Evolutionary conservation across 2,888 invertebrate species (phyloP), one percentile per base, ranked within the genome.

Genomic region (Apodemia mormo): DNA sequence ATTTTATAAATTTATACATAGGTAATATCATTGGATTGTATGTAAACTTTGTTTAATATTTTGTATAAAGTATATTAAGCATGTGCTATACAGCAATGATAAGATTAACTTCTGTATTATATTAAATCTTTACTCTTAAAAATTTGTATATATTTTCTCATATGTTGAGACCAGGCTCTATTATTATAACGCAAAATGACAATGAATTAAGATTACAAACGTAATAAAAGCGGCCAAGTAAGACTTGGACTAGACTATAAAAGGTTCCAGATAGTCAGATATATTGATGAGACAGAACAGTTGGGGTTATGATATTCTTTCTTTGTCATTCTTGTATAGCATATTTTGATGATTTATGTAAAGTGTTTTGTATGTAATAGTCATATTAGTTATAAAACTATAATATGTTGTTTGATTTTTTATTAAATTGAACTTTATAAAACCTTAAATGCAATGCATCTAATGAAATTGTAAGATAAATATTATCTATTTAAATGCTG

Each of bases 361-460:
- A 74, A 84, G 80, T 89, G 87, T 88, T 88, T 87, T 87, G 86
- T 82, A 80, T 80, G 80, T 83, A 79, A 79, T 85, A 81, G 85
- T 86, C 85, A 85, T 85, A 82, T 80, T 88, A 85, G 82, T 82
- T 86, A 77, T 85, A 85, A 86, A 45, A 79, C 81, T 81, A 81
- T 22, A 22, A 22, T 85, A 80, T 87, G 83, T 90, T 87, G 92
- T 92, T 92, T 92, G 91, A 92, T 92, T 93, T 89, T 45, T 86
- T 89, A 89, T 87, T 87, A 86, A 92, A 92, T 92, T 92, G 92
- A 92, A 92, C 91, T 90, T 84, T 85, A 85, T 82, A 83, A 91
- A 90, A 80, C 84, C 83, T 84, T 86, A 86, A 89, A 92, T 92
- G 92, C 92, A 91, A 92, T 92, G 92, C 92, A 92, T 92, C 87